Evolutionary conservation across 2,888 invertebrate species (phyloP).

Genomic region (Antitype chi): DNA sequence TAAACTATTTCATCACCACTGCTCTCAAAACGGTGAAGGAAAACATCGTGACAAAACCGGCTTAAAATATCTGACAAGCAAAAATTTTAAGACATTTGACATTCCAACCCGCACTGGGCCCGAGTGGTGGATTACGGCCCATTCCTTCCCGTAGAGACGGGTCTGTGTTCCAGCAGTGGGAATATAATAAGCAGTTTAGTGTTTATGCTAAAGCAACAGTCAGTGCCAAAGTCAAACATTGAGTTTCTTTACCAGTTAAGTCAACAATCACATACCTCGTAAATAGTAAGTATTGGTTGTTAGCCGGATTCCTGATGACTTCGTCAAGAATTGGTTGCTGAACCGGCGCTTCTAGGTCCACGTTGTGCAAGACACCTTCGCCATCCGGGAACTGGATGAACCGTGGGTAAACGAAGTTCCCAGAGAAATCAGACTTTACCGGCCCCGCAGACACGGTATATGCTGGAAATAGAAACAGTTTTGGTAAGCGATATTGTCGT

Average conservation of each 20-base stretch:
- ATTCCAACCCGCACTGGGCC: no score
- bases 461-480: constrained; percentile 53
- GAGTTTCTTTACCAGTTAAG: background rate
- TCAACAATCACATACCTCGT: constrained; percentile 68
- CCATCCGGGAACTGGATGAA: constrained; percentile 75
- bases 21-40: no score
- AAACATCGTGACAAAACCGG: no score
- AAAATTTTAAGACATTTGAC: no score
- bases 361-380: constrained; percentile 71
- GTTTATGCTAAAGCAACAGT: no score
- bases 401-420: constrained; percentile 67
- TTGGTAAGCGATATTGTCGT: background rate
- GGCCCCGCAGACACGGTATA: constrained; percentile 71
- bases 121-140: no score
- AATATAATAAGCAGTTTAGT: no score
- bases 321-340: constrained; percentile 70
- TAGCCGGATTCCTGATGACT: constrained; percentile 73
- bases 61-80: no score
- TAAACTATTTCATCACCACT: no score
- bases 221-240: background rate
- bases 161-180: no score
- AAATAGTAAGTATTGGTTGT: constrained; percentile 72
- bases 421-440: constrained; percentile 55
- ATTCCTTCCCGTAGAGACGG: no score
- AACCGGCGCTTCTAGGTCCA: constrained; percentile 74